Base-by-base conservation (phyloP, 2,888 invertebrate species). In the Sphecodes monilicornis region DNA sequence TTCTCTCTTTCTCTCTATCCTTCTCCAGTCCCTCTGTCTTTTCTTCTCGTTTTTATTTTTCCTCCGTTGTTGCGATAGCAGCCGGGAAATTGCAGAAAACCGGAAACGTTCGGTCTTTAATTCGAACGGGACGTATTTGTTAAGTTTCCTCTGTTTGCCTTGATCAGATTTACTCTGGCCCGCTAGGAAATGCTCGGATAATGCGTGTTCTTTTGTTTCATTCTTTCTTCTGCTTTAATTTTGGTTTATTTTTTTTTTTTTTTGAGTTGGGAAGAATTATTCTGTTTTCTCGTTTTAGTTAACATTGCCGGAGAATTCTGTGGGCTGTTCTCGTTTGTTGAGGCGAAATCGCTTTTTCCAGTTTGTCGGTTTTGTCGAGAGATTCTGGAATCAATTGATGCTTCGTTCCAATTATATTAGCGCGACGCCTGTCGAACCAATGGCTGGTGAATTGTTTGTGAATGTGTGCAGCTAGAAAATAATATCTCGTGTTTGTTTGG, bases 101-200 rank as follows among this genome's bases (percentile, higher is more conserved):
- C 46, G 69, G 66, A 77, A 72, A 32, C 16, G 41, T 50, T 70
- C 60, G 57, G 46, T 39, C 39, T 79, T 70, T 70, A 60, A 70
- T 82, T 74, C 60, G 46, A 57, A 78, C 43, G 39, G 22, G n/a
- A 57, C 36, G 60, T 73, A 74, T 50, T 79, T 50, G 73, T 79
- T 57, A 79, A 60, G 60, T 80, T 18, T 5, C 13, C 50, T 29
- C 22, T 41, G 60, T 64, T 64, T 74, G 41, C 11, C n/a, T 10
- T n/a, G n/a, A 39, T 39, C 36, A n/a, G 39, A 39, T 39, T 39
- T 36, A 39, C 22, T 39, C 60, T 29, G 29, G 60, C 29, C 26
- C 39, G n/a, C 39, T 22, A 36, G n/a, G 32, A 68, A 68, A 39
- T 39, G 5, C 32, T n/a, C 4, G n/a, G 32, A 4, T n/a, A 39